These are phyloP conservation scores for Caligus rogercresseyi DNA, from an alignment of 1,140 invertebrate species.

Conservation along the genomic window DNA sequence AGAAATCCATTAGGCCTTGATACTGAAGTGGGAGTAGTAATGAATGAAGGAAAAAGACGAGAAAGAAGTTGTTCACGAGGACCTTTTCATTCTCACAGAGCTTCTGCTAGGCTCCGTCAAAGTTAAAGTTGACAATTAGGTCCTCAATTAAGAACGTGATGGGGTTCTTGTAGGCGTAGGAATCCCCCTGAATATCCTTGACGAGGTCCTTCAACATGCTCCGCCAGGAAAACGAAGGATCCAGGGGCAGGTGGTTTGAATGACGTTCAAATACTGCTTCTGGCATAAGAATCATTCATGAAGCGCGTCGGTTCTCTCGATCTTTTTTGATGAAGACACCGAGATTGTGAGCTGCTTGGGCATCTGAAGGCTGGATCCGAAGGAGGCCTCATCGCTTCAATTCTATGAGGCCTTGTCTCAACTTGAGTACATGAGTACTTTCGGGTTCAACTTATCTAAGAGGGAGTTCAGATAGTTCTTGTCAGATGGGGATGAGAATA, in stretches of 20 bases:
- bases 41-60: slow-evolving; percentile 84
- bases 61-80: slow-evolving; percentile 89
- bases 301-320: slow-evolving; percentile 61
- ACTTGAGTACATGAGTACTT: slow-evolving; percentile 94
- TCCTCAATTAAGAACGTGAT: slow-evolving; percentile 98
- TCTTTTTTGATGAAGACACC: slow-evolving; percentile 99
- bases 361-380: slow-evolving; percentile 58
- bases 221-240: slow-evolving; percentile 78
- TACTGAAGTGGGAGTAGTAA: no score
- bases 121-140: slow-evolving; percentile 97
- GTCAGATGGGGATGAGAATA: slow-evolving; percentile 78
- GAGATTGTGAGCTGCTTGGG: slow-evolving; percentile 91
- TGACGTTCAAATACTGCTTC: slow-evolving; percentile 88
- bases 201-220: slow-evolving; percentile 91
- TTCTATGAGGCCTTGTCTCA: slow-evolving; percentile 91
- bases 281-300: slow-evolving; percentile 97
- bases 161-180: slow-evolving; percentile 92
- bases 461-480: slow-evolving; percentile 89
- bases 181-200: slow-evolving; percentile 97
- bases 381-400: slow-evolving; percentile 72
- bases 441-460: slow-evolving; percentile 94
- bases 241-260: slow-evolving; percentile 97
- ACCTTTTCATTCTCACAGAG: slow-evolving; percentile 90
- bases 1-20: no score
- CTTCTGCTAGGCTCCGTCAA: slow-evolving; percentile 92